phyloP scores from a whole-genome alignment of 2,113 vertebrate species.

The Neolamprologus sp. region DNA sequence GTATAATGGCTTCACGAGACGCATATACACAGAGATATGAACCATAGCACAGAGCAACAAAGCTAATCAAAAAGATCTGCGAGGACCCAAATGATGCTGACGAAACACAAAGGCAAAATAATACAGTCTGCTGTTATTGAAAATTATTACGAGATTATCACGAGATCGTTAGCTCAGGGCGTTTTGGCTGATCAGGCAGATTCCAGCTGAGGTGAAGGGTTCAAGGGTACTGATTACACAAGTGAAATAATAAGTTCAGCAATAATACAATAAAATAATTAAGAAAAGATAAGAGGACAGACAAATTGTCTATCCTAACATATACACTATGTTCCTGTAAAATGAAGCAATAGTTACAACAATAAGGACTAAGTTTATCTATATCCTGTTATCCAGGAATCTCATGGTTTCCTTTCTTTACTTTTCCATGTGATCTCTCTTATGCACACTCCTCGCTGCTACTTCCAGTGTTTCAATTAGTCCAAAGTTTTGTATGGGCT shows the following conservation, averaged over 20 bases:
- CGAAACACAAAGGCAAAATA: not conserved
- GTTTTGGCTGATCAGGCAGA: not conserved
- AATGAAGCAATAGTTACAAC: not conserved
- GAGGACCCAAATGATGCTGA: not conserved
- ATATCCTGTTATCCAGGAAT: not conserved
- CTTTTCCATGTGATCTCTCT: not conserved
- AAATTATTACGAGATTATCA: not conserved
- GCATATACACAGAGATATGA: not conserved
- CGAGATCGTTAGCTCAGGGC: not conserved
- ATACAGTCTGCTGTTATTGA: not conserved
- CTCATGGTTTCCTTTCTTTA: not conserved
- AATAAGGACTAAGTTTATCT: not conserved
- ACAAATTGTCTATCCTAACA: not conserved
- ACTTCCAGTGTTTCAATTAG: constrained; percentile 35
- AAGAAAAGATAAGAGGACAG: not conserved
- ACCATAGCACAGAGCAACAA: not conserved
- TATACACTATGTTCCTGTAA: not conserved
- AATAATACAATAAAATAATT: not conserved
- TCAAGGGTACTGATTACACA: not conserved
- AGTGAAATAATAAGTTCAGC: not conserved
- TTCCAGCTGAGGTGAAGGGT: not conserved
- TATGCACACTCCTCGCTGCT: not conserved
- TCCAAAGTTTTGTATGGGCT: constrained; percentile 8
- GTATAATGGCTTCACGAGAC: not conserved
- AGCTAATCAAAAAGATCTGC: not conserved